These are phyloP conservation scores for Nannospalax galili DNA, from an alignment of 2,113 vertebrate species.

Conservation along the genomic window DNA sequence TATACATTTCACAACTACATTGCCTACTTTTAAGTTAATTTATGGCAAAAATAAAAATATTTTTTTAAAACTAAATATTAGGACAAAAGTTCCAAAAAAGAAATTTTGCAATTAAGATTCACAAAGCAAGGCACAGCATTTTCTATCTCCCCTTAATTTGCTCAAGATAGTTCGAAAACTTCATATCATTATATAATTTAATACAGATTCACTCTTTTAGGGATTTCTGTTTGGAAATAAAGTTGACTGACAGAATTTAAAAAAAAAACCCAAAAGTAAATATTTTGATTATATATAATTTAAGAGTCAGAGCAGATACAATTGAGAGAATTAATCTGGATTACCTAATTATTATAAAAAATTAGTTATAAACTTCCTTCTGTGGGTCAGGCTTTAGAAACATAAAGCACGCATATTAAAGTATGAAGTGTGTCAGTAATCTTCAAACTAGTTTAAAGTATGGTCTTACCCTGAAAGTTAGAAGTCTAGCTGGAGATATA, in stretches of 20 bases:
- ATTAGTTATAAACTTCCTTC: not conserved
- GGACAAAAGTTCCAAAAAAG: too few species aligned
- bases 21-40: conserved; percentile 10
- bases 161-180: too few species aligned
- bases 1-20: not conserved
- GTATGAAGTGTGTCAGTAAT: not conserved
- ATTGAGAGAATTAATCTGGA: not conserved
- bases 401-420: not conserved
- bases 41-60: not conserved
- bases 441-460: not conserved
- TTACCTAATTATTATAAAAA: conserved; percentile 1
- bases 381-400: conserved; percentile 13
- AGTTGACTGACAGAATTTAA: too few species aligned
- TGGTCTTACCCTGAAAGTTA: not conserved
- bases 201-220: too few species aligned
- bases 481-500: not conserved
- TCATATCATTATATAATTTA: too few species aligned
- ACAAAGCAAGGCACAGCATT: too few species aligned
- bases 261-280: not conserved
- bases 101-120: not conserved
- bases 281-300: conserved; percentile 29
- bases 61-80: too few species aligned
- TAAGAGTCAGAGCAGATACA: conserved; percentile 26
- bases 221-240: too few species aligned
- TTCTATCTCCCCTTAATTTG: too few species aligned